Base-by-base conservation (phyloP, 2,797 vertebrate species). In the Chaetophractus vellerosus region DNA sequence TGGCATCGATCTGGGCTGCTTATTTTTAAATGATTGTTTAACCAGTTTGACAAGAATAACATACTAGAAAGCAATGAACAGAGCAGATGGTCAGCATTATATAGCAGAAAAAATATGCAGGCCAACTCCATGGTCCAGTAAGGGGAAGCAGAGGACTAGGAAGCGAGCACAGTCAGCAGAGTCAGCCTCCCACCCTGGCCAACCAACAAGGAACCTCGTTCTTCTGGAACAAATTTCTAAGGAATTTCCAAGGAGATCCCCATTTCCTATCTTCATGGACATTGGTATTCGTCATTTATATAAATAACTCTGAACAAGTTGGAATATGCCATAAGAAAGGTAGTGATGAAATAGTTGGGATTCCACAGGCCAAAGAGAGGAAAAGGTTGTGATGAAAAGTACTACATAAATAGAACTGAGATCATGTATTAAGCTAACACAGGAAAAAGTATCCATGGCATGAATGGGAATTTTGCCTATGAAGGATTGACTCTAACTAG, bases 21-120 rank as follows among this genome's bases (percentile, higher is more conserved):
- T 78, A 83, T 86, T 96, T 94, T 90, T 68, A 91, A 86, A 19
- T 59, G 66, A 78, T 19, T 26, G 11, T 66, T 95, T 57, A 83
- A 86, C 64, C 50, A 69, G 5, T 24, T 55, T 75, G 66, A 81
- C 52, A 88, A 69, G 31, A 95, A 95, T 45, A 93, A 76, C 59
- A 45, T 45, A 91, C 41, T 74, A 84, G 48, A 78, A 94, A 86
- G 64, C 79, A 91, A 28, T 28, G 59, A 66, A n/a, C 8, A 83
- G 76, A 93, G 82, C n/a, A 91, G 79, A 50, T n/a, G 61, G 38
- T 45, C 2, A 48, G 36, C 38, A 59, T 36, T 75, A 19, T 28
- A 26, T 72, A 41, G 12, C 75, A 86, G 89, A 50, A 68, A 92
- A 92, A 89, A 50, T 21, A 21, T 14, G 18, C 15, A 66, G 68